Base-by-base conservation (phyloP, 1,140 invertebrate genomes). In the Zeugodacus cucurbitae region DNA sequence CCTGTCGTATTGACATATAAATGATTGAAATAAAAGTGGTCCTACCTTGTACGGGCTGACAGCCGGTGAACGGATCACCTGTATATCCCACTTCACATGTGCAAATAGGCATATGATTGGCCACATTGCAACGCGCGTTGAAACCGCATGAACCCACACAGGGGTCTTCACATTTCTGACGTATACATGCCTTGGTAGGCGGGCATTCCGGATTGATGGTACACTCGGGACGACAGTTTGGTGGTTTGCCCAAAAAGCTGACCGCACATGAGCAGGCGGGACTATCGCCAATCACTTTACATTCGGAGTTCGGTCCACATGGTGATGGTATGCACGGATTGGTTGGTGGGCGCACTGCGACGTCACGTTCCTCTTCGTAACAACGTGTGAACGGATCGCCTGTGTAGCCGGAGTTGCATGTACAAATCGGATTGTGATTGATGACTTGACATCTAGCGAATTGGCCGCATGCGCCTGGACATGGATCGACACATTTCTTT, bases 21-120 rank as follows among this genome's bases (percentile, higher is more conserved):
- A 74, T 44, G 41, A 58, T 4, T 70, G 48, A 11, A n/a, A 41
- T 89, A 87, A 62, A 82, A 86, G 58, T 96, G 8, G 41, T 82
- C 92, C 91, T 94, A 95, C 95, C 94, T 95, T 93, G 94, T 86
- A 95, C 92, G 78, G 90, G 90, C 88, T 95, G 96, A 91, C 97
- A 97, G 90, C 95, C 95, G 48, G 94, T 94, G 91, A 96, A 97
- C 64, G 97, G 96, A 95, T 97, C 97, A 88, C 97, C 97, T 11
- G 96, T 97, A 89, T 95, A 95, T 91, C 95, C 95, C 90, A 95
- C 94, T 89, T 94, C 94, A 91, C 96, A 97, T 37, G 94, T 95
- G 90, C 96, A 97, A 85, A 96, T 96, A 6, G 96, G 95, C 93
- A 95, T 96, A 91, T 96, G 96, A 91, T 96, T 96, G 48, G 96